Evolutionary conservation across 2,888 invertebrate genomes (phyloP).

Genomic region (Thymelicus lineola): DNA sequence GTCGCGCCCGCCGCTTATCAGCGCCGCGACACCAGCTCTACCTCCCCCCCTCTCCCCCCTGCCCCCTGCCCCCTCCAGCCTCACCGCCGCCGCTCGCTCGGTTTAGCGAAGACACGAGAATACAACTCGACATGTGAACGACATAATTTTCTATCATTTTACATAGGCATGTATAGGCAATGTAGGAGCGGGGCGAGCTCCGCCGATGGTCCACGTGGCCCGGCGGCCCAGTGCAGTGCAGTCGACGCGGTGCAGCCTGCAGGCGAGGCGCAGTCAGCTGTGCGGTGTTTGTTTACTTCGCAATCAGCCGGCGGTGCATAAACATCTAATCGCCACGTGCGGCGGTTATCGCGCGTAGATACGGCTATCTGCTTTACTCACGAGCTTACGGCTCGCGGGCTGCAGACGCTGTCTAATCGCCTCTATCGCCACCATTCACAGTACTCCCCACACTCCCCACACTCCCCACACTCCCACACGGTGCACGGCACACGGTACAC

Average conservation of each 20-base stretch:
- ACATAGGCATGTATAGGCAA: too few species aligned
- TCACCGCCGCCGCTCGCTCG: constrained; percentile 18
- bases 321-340: constrained; percentile 35
- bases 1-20: constrained; percentile 48
- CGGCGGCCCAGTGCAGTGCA: background rate
- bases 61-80: constrained; percentile 32
- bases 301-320: constrained; percentile 31
- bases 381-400: constrained; percentile 22
- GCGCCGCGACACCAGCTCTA: constrained; percentile 17
- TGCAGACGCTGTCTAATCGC: constrained; percentile 20
- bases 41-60: constrained; percentile 6
- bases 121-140: constrained; percentile 1
- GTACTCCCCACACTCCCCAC: background rate
- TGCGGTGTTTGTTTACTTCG: constrained; percentile 27
- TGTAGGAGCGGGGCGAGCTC: background rate
- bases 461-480: background rate
- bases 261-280: constrained; percentile 24
- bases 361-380: constrained; percentile 40
- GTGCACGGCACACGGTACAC: too few species aligned
- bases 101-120: background rate
- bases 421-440: constrained; percentile 29
- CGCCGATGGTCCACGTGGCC: background rate
- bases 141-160: background rate
- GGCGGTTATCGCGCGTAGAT: constrained; percentile 33
- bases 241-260: background rate